Evolutionary conservation across 1,140 invertebrate genomes (phyloP).

Genomic region (Drosophila punjabiensis): DNA sequence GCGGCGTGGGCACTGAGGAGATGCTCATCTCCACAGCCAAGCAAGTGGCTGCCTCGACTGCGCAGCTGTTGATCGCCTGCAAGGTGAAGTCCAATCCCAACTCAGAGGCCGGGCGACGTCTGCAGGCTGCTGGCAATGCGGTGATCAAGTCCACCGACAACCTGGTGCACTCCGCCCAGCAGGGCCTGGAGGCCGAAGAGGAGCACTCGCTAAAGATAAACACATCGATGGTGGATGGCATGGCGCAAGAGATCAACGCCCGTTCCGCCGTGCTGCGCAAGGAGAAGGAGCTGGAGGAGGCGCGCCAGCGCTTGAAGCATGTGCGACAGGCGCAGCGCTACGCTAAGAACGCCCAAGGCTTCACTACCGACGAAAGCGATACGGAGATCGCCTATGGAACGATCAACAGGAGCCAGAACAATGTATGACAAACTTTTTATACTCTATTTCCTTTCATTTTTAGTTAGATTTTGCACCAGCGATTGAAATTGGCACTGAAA

Average conservation of each 20-base stretch:
- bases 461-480: constrained; percentile 43
- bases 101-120: constrained; percentile 95
- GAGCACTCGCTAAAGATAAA: constrained; percentile 96
- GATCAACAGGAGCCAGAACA: constrained; percentile 79
- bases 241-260: constrained; percentile 96
- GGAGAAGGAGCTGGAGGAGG: constrained; percentile 97
- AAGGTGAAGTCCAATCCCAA: constrained; percentile 99
- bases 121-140: constrained; percentile 97
- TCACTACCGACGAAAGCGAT: constrained; percentile 87
- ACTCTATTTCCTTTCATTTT: constrained; percentile 7
- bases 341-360: constrained; percentile 87
- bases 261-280: constrained; percentile 95
- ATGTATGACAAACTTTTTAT: constrained; percentile 71
- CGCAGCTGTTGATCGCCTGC: constrained; percentile 98
- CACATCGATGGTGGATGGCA: constrained; percentile 96
- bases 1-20: constrained; percentile 97
- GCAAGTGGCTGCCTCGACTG: constrained; percentile 98
- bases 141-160: constrained; percentile 99
- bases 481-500: constrained; percentile 64
- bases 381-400: constrained; percentile 84
- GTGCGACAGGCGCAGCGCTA: constrained; percentile 95
- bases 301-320: constrained; percentile 93
- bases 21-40: constrained; percentile 98
- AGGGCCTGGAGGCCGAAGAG: constrained; percentile 96
- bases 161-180: constrained; percentile 96